A percentile compares a stretch with the other conserved stretches of the same genome.
Evolutionary conservation across 2,888 invertebrate genomes (phyloP).

Genomic region (Cheilosia soror): DNA sequence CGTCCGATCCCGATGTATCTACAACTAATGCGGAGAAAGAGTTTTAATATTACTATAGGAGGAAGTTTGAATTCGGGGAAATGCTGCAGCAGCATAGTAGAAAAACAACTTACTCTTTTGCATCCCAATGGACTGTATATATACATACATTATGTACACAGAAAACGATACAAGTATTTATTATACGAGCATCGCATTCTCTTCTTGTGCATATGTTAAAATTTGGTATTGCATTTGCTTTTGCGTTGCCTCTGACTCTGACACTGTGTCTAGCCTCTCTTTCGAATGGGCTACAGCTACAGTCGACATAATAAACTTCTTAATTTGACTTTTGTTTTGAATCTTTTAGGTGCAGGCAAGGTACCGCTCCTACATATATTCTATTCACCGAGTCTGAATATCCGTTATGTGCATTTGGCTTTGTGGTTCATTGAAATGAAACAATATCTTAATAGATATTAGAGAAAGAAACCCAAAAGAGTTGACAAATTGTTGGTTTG

Average conservation of each 20-base stretch:
- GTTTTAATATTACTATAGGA: conserved; percentile 65
- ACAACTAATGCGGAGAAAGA: conserved; percentile 58
- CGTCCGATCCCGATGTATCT: conserved; percentile 21
- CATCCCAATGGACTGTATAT: conserved; percentile 56
- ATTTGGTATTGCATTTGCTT: conserved; percentile 47
- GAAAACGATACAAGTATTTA: conserved; percentile 19
- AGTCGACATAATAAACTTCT: conserved; percentile 64
- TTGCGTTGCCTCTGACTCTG: conserved; percentile 8
- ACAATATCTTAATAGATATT: conserved; percentile 48
- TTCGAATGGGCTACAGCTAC: conserved; percentile 26
- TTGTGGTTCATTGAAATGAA: conserved; percentile 58
- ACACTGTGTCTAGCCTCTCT: conserved; percentile 34
- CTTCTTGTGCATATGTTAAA: conserved; percentile 56
- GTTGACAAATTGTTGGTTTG: conserved; percentile 60
- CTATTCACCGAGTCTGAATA: conserved; percentile 48
- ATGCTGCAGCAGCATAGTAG: conserved; percentile 40
- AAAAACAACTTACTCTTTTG: conserved; percentile 65
- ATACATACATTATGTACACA: conserved; percentile 47
- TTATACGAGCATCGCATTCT: conserved; percentile 57
- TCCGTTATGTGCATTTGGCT: conserved; percentile 60
- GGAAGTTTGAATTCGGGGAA: conserved; percentile 61
- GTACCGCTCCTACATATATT: conserved; percentile 27
- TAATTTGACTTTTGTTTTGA: conserved; percentile 72
- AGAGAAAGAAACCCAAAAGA: conserved; percentile 56
- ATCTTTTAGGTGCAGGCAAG: conserved; percentile 41